Evolutionary conservation across 2,888 invertebrate species (phyloP).

Genomic region (Abscondita cerata): DNA sequence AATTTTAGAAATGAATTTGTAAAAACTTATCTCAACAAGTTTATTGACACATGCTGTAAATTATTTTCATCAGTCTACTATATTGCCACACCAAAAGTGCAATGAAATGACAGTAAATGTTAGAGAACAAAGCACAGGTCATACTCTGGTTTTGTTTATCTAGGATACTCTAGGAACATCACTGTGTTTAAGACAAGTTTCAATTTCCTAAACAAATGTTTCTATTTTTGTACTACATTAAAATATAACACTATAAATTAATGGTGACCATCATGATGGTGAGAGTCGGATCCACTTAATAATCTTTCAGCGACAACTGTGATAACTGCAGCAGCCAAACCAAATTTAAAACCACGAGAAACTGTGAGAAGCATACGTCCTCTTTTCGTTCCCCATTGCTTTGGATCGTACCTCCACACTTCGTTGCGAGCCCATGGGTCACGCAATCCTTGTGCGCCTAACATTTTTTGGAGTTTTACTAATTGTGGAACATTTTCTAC

Average conservation of each 20-base stretch:
- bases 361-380: slow-evolving; percentile 60
- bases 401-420: slow-evolving; percentile 78
- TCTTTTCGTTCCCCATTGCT: slow-evolving; percentile 64
- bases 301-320: slow-evolving; percentile 60
- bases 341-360: slow-evolving; percentile 71
- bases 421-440: slow-evolving; percentile 93
- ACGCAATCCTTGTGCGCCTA: slow-evolving; percentile 74
- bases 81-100: no score
- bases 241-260: background rate
- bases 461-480: slow-evolving; percentile 66
- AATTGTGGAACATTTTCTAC: slow-evolving; percentile 74
- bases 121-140: no score
- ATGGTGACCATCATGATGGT: slow-evolving; percentile 4
- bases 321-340: slow-evolving; percentile 65
- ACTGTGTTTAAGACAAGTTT: no score
- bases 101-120: no score
- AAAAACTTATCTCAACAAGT: no score
- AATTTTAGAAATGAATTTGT: no score
- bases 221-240: no score
- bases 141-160: no score
- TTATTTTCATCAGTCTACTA: no score
- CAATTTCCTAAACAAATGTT: no score
- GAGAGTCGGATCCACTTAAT: slow-evolving; percentile 47
- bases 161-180: no score
- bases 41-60: no score